Percentiles rank a stretch among this genome's conserved stretches.
These are phyloP conservation scores for Frieseomelitta varia DNA, from an alignment of 1,140 invertebrate species.

Conservation along the genomic window DNA sequence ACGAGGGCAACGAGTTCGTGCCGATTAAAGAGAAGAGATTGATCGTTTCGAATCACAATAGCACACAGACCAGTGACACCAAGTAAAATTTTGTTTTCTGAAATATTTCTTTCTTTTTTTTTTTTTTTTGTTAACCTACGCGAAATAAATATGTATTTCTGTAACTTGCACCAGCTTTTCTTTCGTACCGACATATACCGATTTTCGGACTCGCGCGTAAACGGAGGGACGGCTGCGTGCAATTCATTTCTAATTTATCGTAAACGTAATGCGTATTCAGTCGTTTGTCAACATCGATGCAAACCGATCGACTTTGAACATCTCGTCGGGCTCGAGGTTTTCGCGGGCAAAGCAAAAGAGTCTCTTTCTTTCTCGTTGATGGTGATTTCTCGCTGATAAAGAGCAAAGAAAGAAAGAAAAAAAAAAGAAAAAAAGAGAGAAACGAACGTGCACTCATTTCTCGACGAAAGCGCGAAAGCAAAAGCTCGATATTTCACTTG, in stretches of 20 bases:
- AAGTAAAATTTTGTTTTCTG: too few species aligned
- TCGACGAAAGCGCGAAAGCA: not conserved
- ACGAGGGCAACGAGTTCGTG: too few species aligned
- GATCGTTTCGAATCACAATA: too few species aligned
- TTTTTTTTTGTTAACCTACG: too few species aligned
- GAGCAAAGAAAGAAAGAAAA: not conserved
- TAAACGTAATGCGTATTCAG: constrained; percentile 55
- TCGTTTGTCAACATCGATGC: constrained; percentile 39
- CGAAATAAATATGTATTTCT: too few species aligned
- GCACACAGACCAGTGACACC: too few species aligned
- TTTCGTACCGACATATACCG: too few species aligned
- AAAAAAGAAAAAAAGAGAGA: not conserved
- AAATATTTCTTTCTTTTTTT: too few species aligned
- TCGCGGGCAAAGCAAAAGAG: not conserved
- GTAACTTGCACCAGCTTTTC: too few species aligned
- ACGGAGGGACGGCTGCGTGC: too few species aligned
- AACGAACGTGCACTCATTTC: not conserved
- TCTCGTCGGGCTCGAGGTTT: constrained; percentile 44
- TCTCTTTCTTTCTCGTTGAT: not conserved
- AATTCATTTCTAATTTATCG: not conserved
- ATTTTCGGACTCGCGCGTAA: too few species aligned
- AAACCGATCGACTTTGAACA: constrained; percentile 12
- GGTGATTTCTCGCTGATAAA: not conserved
- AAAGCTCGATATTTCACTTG: not conserved
- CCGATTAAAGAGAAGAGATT: too few species aligned